Evolutionary conservation across 2,888 invertebrate species (phyloP).

Genomic region (Cyaniris semiargus): DNA sequence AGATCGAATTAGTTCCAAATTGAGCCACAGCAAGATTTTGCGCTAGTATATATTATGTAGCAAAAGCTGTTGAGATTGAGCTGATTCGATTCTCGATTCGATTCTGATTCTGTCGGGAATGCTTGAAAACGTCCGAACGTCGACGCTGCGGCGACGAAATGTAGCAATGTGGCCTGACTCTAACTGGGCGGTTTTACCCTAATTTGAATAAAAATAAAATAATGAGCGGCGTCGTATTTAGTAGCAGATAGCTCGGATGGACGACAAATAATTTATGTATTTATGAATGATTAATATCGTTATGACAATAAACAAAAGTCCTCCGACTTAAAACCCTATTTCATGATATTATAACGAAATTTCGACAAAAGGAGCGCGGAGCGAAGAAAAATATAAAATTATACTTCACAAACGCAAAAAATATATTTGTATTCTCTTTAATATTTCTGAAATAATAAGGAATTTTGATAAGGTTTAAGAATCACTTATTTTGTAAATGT

Average conservation of each 20-base stretch:
- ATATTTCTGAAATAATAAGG: neutral
- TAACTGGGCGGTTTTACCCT: neutral
- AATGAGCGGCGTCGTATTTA: neutral
- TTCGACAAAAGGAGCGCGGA: neutral
- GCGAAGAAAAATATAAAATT: neutral
- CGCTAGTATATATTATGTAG: too few species aligned
- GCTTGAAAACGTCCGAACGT: too few species aligned
- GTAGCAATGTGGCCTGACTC: too few species aligned
- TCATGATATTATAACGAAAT: neutral
- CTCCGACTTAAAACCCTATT: neutral
- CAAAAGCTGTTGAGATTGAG: too few species aligned
- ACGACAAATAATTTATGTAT: constrained; percentile 8
- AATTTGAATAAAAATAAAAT: neutral
- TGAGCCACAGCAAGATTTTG: too few species aligned
- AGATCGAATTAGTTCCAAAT: too few species aligned
- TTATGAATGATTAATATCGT: constrained; percentile 8
- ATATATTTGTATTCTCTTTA: neutral
- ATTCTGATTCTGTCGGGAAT: too few species aligned
- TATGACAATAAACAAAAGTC: constrained; percentile 1
- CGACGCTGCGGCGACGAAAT: too few species aligned
- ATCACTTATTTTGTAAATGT: neutral
- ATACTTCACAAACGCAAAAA: neutral
- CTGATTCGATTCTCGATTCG: too few species aligned
- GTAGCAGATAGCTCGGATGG: neutral
- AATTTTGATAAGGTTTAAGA: neutral